These are phyloP conservation scores for Cryptoblepharus egeriae DNA, from an alignment of 2,797 vertebrate species.

Conservation along the genomic window DNA sequence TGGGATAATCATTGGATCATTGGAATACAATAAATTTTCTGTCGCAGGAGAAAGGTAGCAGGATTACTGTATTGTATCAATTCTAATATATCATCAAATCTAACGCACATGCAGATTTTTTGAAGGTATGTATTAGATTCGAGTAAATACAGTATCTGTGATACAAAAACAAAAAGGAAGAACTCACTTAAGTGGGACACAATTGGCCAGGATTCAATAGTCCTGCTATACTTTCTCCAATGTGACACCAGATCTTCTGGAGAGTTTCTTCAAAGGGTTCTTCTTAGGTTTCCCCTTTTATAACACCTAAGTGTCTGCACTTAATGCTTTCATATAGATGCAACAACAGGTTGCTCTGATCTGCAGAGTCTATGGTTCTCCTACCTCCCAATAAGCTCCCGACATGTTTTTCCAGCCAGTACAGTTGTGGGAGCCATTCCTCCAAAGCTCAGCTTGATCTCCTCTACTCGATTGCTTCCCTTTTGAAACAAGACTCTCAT, in stretches of 20 bases:
- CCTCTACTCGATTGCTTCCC: constrained; percentile 71
- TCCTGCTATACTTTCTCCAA: not conserved
- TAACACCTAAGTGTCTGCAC: not conserved
- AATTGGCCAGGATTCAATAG: too few species aligned
- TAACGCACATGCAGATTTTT: too few species aligned
- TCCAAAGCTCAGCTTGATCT: constrained; percentile 84
- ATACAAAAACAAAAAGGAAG: too few species aligned
- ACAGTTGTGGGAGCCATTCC: constrained; percentile 86
- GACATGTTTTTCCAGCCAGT: constrained; percentile 77
- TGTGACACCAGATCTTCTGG: not conserved
- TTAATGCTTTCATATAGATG: not conserved
- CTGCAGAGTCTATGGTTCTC: not conserved
- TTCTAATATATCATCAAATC: too few species aligned
- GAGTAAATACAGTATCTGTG: too few species aligned
- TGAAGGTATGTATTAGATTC: too few species aligned
- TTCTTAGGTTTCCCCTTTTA: not conserved
- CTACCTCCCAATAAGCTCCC: constrained; percentile 77
- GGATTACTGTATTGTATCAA: too few species aligned
- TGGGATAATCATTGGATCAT: too few species aligned
- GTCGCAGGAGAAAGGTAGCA: too few species aligned
- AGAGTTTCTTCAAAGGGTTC: not conserved
- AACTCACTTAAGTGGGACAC: too few species aligned
- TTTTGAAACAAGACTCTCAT: constrained; percentile 84
- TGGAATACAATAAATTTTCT: too few species aligned
- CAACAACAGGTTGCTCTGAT: not conserved